Evolutionary conservation across 2,113 vertebrate genomes (phyloP).

Genomic region (Edolisoma coerulescens): DNA sequence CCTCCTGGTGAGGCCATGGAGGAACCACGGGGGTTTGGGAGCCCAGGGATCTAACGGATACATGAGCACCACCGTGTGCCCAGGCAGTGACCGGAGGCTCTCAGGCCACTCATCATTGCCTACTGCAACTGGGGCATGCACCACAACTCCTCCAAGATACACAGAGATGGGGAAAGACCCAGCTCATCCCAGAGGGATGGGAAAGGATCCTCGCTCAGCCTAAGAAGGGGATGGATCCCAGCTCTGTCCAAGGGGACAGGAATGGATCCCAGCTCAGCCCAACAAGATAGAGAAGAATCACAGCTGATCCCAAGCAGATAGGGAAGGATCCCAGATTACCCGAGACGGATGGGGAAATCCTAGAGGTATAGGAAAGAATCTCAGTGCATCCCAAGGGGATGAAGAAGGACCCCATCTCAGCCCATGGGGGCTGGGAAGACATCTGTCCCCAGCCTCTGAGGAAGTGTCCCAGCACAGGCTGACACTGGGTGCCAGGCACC

Average conservation of each 20-base stretch:
- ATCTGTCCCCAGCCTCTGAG: not conserved
- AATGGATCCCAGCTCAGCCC: not conserved
- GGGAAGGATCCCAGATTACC: not conserved
- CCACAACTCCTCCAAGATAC: accelerated
- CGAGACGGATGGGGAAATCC: not conserved
- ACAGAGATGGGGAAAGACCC: not conserved
- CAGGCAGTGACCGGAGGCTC: accelerated
- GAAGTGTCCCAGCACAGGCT: not conserved
- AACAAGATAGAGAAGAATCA: not conserved
- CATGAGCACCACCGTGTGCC: not conserved
- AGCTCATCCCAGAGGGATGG: not conserved
- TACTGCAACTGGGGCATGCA: accelerated
- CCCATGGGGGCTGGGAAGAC: accelerated
- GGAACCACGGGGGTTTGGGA: not conserved
- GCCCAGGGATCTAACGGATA: not conserved
- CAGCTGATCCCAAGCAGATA: not conserved
- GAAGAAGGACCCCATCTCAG: not conserved
- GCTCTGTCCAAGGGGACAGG: accelerated
- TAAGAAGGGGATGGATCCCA: not conserved
- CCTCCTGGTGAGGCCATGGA: accelerated
- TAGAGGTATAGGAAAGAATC: not conserved
- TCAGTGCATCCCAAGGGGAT: not conserved
- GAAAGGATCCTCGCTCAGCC: not conserved
- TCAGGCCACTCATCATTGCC: not conserved
- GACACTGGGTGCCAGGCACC: accelerated